Evolutionary conservation across 2,797 vertebrate genomes (phyloP).

Genomic region (Tauraco hartlaubi): DNA sequence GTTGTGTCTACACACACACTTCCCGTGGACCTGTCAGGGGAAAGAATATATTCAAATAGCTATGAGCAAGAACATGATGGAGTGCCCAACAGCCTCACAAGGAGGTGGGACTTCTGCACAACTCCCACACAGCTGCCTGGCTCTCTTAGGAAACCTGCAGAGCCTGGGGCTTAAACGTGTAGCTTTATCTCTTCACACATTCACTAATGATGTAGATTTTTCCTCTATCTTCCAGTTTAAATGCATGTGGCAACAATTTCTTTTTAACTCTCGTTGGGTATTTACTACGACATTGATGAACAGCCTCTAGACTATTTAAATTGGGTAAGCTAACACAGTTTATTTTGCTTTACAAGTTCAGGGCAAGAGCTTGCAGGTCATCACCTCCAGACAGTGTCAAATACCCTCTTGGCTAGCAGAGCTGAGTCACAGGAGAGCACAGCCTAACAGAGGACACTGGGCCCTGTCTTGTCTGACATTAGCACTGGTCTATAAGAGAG

Average conservation of each 20-base stretch:
- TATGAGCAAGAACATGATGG: neutral
- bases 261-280: neutral
- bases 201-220: neutral
- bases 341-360: neutral
- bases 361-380: neutral
- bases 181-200: neutral
- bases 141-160: neutral
- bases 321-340: neutral
- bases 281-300: neutral
- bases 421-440: neutral
- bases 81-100: neutral
- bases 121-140: neutral
- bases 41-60: neutral
- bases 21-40: conserved; percentile 83
- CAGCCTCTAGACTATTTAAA: neutral
- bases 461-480: neutral
- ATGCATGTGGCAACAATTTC: neutral
- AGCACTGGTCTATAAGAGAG: neutral
- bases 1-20: conserved; percentile 89
- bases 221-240: neutral
- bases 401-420: neutral
- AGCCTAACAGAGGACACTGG: neutral
- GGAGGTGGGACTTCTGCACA: neutral
- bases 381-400: neutral
- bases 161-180: neutral